Base-by-base conservation (phyloP, 2,888 invertebrate species). In the Xylota sylvarum region DNA sequence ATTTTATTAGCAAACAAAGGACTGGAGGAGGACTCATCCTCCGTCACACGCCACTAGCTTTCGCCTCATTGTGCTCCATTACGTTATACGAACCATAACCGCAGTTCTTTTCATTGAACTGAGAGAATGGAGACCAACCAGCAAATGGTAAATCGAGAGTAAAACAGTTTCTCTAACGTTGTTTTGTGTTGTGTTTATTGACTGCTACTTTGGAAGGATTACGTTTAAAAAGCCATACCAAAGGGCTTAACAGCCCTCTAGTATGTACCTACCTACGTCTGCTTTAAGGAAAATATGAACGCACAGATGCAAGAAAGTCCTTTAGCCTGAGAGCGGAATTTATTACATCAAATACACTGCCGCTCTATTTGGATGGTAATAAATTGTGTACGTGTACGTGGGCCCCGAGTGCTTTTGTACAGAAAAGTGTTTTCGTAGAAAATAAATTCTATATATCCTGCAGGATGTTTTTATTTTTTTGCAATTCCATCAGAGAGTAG, bases 281-380 rank as follows among this genome's bases (percentile, higher is more conserved):
- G 17, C 35, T 32, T 9, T 10, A 32, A 14, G 14, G 12, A 32
- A 55, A 14, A 32, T 32, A 55, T 43, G 32, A 52, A 30, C 52
- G n/a, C 5, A 27, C 23, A 23, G 30, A 35, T 46, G 64, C n/a
- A 10, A 40, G 35, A 17, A 32, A 60, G 65, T 72, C 50, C 58
- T 77, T n/a, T 60, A 23, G n/a, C 40, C 43, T 52, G 35, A 12
- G 43, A 76, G 40, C 17, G 62, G 9, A 80, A 85, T 85, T 85
- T 85, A 85, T 76, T 46, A 73, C 72, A 67, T 67, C 46, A 78
- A 67, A 78, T 78, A 67, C 46, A 60, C 43, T 48, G 60, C 52
- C 46, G 52, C 10, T 32, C 46, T 67, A 73, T 73, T 76, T 35
- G 46, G 73, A 52, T 30, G 72, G 60, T 48, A 67, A 83, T 83